phyloP scores from a whole-genome alignment of 2,113 vertebrate genomes.

The Chaetorhynchus papuensis region DNA sequence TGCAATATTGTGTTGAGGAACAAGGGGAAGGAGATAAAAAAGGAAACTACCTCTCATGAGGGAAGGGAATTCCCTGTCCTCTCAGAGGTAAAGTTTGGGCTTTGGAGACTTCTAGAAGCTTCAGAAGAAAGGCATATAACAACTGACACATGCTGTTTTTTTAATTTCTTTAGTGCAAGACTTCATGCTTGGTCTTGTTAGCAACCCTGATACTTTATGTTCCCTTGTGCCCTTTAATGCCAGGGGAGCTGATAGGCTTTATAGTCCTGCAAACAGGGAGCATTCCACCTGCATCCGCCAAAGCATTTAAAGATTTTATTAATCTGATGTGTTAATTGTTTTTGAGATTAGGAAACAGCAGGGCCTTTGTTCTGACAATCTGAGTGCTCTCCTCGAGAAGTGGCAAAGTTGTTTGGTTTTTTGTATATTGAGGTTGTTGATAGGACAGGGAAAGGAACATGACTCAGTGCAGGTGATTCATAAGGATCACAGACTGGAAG shows the following conservation, averaged over 20 bases:
- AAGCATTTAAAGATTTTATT: conserved; percentile 69
- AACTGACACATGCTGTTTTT: background rate
- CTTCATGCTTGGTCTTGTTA: background rate
- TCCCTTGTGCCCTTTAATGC: conserved; percentile 61
- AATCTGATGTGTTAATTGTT: conserved; percentile 67
- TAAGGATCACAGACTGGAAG: background rate
- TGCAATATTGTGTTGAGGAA: background rate
- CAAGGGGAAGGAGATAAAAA: background rate
- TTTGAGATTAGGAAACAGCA: conserved; percentile 60
- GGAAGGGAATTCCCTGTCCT: conserved; percentile 22
- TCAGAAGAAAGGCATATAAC: background rate
- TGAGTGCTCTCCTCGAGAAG: conserved; percentile 25
- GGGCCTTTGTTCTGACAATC: conserved; percentile 41
- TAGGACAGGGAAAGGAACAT: conserved; percentile 5
- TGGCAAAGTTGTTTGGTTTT: conserved; percentile 28
- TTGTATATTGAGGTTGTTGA: conserved; percentile 44
- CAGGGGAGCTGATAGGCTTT: conserved; percentile 47
- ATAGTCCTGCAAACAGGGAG: conserved; percentile 62
- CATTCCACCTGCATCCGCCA: conserved; percentile 35
- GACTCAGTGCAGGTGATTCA: conserved; percentile 48
- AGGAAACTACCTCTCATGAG: background rate
- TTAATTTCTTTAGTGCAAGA: background rate
- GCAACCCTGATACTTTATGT: background rate
- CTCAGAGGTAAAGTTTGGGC: background rate
- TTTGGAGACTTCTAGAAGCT: background rate